Evolutionary conservation across 2,797 vertebrate species (phyloP).

Genomic region (Lacerta viridis): DNA sequence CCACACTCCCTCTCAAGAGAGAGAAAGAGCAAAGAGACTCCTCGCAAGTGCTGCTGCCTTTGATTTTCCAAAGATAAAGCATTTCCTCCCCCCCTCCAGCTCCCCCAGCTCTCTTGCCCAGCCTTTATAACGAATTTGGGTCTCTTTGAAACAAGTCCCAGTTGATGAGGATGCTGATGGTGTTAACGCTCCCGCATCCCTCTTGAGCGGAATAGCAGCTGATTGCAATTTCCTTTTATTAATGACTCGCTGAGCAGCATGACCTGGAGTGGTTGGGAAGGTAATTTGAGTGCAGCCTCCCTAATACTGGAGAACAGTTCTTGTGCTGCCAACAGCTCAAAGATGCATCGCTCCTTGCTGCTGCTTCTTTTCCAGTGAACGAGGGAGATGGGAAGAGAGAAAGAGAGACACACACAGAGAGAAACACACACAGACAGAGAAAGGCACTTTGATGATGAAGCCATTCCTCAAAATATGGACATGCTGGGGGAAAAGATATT

Average conservation of each 20-base stretch:
- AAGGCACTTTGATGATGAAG: background rate
- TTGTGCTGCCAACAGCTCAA: background rate
- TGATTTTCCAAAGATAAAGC: conserved; percentile 37
- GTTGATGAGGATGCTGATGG: conserved; percentile 41
- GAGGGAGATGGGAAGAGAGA: background rate
- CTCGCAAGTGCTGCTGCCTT: conserved; percentile 9
- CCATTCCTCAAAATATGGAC: background rate
- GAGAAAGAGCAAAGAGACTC: background rate
- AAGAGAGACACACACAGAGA: background rate
- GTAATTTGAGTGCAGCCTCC: conserved; percentile 35
- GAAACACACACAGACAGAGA: too few relatives aligned
- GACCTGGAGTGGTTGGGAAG: conserved; percentile 33
- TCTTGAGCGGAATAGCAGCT: conserved; percentile 39
- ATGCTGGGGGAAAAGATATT: background rate
- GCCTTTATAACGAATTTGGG: conserved; percentile 48
- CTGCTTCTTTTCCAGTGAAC: background rate
- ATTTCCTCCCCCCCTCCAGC: background rate
- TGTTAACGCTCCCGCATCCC: conserved; percentile 34
- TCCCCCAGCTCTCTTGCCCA: conserved; percentile 34
- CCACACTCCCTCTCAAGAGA: background rate
- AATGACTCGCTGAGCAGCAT: conserved; percentile 33
- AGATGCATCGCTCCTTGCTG: conserved; percentile 1
- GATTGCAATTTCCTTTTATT: conserved; percentile 52
- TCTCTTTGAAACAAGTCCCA: conserved; percentile 55
- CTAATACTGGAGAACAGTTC: background rate